Base-by-base conservation (phyloP, 2,888 invertebrate genomes). In the Clepsis dumicolana region DNA sequence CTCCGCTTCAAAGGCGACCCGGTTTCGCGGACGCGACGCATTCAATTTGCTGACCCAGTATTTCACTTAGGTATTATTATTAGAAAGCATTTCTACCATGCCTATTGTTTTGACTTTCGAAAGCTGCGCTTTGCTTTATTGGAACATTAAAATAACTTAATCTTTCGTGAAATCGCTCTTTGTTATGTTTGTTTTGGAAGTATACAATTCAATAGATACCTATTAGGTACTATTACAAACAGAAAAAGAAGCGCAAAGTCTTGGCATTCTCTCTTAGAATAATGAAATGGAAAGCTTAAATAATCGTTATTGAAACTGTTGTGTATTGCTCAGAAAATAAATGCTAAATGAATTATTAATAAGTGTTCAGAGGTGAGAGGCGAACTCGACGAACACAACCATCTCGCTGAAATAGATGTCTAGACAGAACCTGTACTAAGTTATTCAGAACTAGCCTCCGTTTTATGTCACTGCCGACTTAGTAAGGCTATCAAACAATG, bases 21-120 rank as follows among this genome's bases (percentile, higher is more conserved):
- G 38, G 27, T 62, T 67, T 24, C 21, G 27, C 32, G 4, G 21
- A 38, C 50, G 24, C 50, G 27, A 24, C 18, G 48, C 54, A 41
- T 59, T 59, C 38, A 48, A 27, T 66, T 18, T 14, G 18, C 44
- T 27, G 66, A 61, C 61, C 54, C 10, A 35, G 32, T 65, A 25
- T 57, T 44, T 64, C 52, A 52, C 64, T 68, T 63, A n/a, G n/a
- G n/a, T n/a, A n/a, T n/a, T n/a, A n/a, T n/a, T n/a, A 38, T 68
- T 63, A 64, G 68, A 68, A 68, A 68, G 68, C 68, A 64, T 50
- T 67, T 35, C 48, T 64, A 53, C 35, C 14, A n/a, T 29, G 16
- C 14, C 61, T 25, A 63, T 68, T 68, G 67, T 68, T 68, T 52
- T 38, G 7, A 64, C 52, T 64, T 64, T 68, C 68, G 44, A 68